Percentiles rank a stretch among this genome's conserved stretches.
Evolutionary conservation across 2,888 invertebrate species (phyloP).

Genomic region (Drosophila recens): DNA sequence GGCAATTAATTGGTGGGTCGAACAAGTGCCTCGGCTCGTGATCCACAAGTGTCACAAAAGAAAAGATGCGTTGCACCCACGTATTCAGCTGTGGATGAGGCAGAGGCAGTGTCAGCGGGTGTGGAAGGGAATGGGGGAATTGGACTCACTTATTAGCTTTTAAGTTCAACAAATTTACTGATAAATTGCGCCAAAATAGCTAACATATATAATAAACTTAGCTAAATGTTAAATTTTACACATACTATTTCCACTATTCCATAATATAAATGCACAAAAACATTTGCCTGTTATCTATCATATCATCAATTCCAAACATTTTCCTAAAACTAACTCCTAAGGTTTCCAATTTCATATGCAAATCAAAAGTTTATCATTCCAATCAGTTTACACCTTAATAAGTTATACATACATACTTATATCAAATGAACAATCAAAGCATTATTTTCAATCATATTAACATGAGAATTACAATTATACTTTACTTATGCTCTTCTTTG

Average conservation of each 20-base stretch:
- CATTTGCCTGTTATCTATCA: no score
- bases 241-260: no score
- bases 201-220: not conserved
- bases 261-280: no score
- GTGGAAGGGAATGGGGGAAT: not conserved
- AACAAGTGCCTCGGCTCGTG: slow-evolving; percentile 38
- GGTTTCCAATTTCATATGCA: no score
- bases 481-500: not conserved
- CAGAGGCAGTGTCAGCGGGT: not conserved
- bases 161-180: not conserved
- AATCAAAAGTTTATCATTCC: no score
- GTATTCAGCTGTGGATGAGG: not conserved
- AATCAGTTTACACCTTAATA: no score
- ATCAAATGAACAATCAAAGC: not conserved
- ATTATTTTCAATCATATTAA: not conserved
- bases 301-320: no score
- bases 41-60: slow-evolving; percentile 21
- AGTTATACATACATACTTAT: no score
- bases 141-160: not conserved
- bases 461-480: no score
- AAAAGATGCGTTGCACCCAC: slow-evolving; percentile 13
- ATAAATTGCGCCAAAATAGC: not conserved
- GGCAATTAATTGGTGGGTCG: slow-evolving; percentile 58
- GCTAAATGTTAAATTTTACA: not conserved
- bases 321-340: no score